Evolutionary conservation across 2,888 invertebrate genomes (phyloP), one percentile per base, ranked within the genome.

Genomic region (Trypoxylon attenuatum): DNA sequence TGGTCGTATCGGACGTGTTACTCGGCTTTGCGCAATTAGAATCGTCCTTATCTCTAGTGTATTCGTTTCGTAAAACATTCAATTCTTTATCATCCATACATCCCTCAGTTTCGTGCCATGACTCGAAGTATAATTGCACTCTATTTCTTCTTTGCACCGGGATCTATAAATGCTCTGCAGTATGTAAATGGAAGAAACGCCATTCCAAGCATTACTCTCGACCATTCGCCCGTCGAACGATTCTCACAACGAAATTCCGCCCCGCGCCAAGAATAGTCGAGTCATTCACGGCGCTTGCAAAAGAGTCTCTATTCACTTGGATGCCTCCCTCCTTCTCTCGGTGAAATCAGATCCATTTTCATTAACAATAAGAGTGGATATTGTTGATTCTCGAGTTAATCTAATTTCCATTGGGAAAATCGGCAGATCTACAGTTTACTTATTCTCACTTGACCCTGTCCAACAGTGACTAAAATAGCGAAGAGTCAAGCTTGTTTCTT

Each of bases 211-310:
- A 69, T 62, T 62, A 53, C 54, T 46, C 49, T 51, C 5, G 10
- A 13, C 33, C 60, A 64, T 64, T 71, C 60, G 56, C 75, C 54
- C 69, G 59, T 66, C 54, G 54, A 71, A 67, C 59, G 64, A 69
- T 71, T 70, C 46, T 50, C 62, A 38, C n/a, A 69, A 69, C 71
- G 71, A 60, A 77, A 69, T 77, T 72, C 71, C 64, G 56, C 10
- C 8, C 21, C 50, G 49, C 8, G 47, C 39, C 47, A 47, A 46
- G 65, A 76, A 73, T 75, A 77, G 71, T 57, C 63, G 50, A 67
- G 68, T 71, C 78, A 73, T 77, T 78, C 76, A 71, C 54, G 68
- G 13, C 57, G 59, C 43, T 22, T 41, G 47, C n/a, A n/a, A n/a
- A 43, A 45, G 45, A 38, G 60, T 47, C 46, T 64, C 69, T 63